Conservation (phyloP, 1,140 invertebrate genomes). For the Adelges cooleyi region DNA sequence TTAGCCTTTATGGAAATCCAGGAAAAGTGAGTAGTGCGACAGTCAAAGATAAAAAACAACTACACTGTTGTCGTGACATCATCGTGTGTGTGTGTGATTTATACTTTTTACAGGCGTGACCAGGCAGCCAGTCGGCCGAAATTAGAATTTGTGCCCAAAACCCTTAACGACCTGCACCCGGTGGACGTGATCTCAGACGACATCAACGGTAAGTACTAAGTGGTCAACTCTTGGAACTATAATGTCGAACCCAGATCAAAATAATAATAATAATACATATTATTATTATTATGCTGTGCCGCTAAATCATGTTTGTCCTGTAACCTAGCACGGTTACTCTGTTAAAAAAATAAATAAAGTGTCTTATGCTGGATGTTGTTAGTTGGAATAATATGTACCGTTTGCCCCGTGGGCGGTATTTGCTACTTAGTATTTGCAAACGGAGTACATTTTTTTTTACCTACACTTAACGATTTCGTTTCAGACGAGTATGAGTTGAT, state of each 20-base stretch:
- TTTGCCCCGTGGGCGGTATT: too few species aligned
- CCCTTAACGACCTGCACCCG: conserved; percentile 74
- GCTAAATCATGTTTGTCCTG: too few species aligned
- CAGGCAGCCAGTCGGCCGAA: conserved; percentile 80
- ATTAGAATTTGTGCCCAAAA: conserved; percentile 85
- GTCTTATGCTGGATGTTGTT: too few species aligned
- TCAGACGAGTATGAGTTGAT: conserved; percentile 27
- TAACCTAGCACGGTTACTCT: too few species aligned
- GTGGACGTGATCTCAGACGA: conserved; percentile 46
- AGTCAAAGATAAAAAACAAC: not conserved
- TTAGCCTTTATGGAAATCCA: conserved; percentile 71
- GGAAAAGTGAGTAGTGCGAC: conserved; percentile 75
- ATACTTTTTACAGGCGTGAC: conserved; percentile 54
- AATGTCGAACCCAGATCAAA: too few species aligned
- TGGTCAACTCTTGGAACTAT: too few species aligned
- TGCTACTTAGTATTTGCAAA: too few species aligned
- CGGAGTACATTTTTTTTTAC: too few species aligned
- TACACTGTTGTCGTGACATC: not conserved
- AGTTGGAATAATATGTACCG: too few species aligned
- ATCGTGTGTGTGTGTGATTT: not conserved
- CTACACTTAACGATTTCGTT: not conserved
- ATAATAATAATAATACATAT: too few species aligned
- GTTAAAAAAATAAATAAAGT: too few species aligned
- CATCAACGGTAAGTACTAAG: conserved; percentile 45
- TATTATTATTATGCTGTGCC: not conserved